Percentiles rank a stretch among this genome's conserved stretches.
Evolutionary conservation across 2,888 invertebrate genomes (phyloP).

Genomic region (Caenorhabditis japonica): DNA sequence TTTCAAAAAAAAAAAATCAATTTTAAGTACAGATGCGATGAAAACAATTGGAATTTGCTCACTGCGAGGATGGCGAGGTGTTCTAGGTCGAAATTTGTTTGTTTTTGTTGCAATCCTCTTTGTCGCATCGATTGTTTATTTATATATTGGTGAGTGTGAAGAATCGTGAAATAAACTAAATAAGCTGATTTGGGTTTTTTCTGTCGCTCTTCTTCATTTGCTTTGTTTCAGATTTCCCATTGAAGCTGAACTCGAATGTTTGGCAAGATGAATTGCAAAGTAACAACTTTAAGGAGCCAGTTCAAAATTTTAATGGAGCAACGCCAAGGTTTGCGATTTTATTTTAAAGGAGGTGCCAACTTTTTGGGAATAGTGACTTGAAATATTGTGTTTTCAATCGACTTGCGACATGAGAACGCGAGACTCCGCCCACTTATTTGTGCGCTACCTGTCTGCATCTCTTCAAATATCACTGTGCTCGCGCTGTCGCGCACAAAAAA

Average conservation of each 20-base stretch:
- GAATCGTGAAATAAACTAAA: constrained; percentile 29
- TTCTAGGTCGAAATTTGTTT: constrained; percentile 50
- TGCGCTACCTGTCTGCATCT: too few species aligned
- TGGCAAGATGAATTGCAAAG: constrained; percentile 5
- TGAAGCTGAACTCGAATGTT: constrained; percentile 12
- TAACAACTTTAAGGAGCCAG: constrained; percentile 16
- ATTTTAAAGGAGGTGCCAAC: too few species aligned
- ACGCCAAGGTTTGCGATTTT: too few species aligned
- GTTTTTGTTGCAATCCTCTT: constrained; percentile 53
- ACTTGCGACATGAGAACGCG: too few species aligned
- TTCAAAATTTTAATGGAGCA: too few species aligned
- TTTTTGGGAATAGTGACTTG: too few species aligned
- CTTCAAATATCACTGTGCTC: too few species aligned
- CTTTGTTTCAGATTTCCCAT: constrained; percentile 34
- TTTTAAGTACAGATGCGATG: constrained; percentile 46
- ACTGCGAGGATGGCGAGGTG: constrained; percentile 47
- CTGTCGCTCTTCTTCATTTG: too few species aligned
- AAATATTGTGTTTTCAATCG: too few species aligned
- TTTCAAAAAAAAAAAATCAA: too few species aligned
- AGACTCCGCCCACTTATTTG: too few species aligned
- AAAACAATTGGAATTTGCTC: constrained; percentile 49
- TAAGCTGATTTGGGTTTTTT: constrained; percentile 3
- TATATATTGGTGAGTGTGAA: constrained; percentile 50
- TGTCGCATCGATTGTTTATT: constrained; percentile 55
- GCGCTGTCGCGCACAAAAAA: too few species aligned